These are phyloP conservation scores for Ceriagrion tenellum DNA, from an alignment of 2,888 invertebrate genomes.

Conservation along the genomic window DNA sequence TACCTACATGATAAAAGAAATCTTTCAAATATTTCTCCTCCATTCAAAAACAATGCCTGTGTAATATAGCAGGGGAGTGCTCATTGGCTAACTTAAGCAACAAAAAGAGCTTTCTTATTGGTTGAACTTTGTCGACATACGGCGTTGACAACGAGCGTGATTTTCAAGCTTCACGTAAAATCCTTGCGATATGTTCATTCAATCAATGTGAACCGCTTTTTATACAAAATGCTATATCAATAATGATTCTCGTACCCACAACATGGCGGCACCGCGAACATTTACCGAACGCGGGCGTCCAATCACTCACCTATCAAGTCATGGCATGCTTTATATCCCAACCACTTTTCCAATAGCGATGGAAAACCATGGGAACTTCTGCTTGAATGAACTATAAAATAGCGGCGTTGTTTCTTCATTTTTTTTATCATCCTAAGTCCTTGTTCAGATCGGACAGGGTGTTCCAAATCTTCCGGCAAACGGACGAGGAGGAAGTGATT, in stretches of 20 bases:
- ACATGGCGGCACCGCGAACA: not conserved
- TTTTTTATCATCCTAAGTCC: not conserved
- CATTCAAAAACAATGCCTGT: too few relatives aligned
- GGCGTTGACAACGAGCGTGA: too few relatives aligned
- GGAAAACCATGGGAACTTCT: not conserved
- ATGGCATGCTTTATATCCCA: not conserved
- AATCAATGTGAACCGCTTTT: too few relatives aligned
- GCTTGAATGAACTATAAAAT: not conserved
- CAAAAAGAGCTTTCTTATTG: too few relatives aligned
- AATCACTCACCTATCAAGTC: not conserved
- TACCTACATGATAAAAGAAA: too few relatives aligned
- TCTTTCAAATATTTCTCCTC: too few relatives aligned
- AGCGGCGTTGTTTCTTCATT: not conserved
- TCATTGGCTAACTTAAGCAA: too few relatives aligned
- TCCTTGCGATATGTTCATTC: too few relatives aligned
- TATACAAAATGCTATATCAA: not conserved
- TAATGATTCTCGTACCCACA: not conserved
- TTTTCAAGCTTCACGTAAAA: too few relatives aligned
- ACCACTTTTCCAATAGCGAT: not conserved
- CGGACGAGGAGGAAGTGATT: conserved; percentile 19
- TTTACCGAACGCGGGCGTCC: conserved; percentile 29
- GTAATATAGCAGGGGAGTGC: too few relatives aligned
- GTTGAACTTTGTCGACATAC: too few relatives aligned
- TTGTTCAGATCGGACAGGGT: not conserved
- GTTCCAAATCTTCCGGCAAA: not conserved